These are phyloP conservation scores for Aspidiotus rigidus DNA, from an alignment of 2,888 invertebrate species.

Conservation along the genomic window DNA sequence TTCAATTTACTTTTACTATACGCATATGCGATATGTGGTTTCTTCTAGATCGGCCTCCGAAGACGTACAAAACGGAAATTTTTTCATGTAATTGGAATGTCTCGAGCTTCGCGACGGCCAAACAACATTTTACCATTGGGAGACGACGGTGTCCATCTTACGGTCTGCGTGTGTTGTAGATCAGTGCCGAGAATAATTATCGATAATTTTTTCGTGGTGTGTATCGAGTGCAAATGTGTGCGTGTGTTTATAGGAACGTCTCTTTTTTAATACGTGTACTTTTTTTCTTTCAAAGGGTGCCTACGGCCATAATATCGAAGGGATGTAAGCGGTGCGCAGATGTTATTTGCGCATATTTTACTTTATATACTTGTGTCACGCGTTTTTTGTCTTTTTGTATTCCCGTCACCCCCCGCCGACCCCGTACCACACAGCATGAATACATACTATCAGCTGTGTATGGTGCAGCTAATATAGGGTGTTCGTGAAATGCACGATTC, in stretches of 20 bases:
- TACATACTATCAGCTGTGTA: not conserved
- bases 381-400: not conserved
- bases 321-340: not conserved
- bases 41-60: not conserved
- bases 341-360: slow-evolving; percentile 4
- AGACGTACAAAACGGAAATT: no score
- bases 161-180: not conserved
- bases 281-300: no score
- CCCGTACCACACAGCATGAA: no score
- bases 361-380: not conserved
- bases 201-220: not conserved
- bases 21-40: not conserved
- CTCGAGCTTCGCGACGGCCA: no score
- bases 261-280: no score
- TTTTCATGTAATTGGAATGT: no score
- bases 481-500: no score
- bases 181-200: not conserved
- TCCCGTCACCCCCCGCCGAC: not conserved
- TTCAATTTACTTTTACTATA: not conserved
- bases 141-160: not conserved
- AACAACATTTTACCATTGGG: no score
- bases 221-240: not conserved
- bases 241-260: not conserved
- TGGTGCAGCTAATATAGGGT: no score
- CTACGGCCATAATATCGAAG: no score